Base-by-base conservation (phyloP, 2,797 vertebrate species). In the Nannoperca obscura region DNA sequence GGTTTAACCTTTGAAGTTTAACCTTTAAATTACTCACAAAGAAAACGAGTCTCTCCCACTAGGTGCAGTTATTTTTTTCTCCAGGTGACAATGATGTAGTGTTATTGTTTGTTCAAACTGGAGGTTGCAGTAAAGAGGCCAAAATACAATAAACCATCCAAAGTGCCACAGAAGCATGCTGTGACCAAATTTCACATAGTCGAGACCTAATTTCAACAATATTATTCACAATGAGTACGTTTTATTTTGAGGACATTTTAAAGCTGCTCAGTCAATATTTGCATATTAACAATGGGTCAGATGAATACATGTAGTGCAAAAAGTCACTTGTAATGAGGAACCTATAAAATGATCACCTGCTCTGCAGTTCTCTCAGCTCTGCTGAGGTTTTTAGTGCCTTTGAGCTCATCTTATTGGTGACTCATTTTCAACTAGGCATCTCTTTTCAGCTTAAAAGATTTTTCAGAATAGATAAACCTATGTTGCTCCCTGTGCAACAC, bases 1-100 rank as follows among this genome's bases (percentile, higher is more conserved):
- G 30, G 32, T 68, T 67, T 74, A 71, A 68, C 72, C 62, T 83
- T 83, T 83, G 40, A 78, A 65, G 64, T 69, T 74, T 59, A 69
- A 64, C 63, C 59, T 85, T 74, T 63, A 54, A 69, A 79, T 75
- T 38, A 63, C 60, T 71, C 13, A 15, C 34, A 19, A 42, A 30
- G 47, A 72, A 53, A 65, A 82, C 34, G 0, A 40, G 13, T 58
- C 36, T 50, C n/a, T 53, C 71, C 34, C 40, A 61, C 44, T 17
- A 27, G 67, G 10, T 42, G 46, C 12, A 46, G 60, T 20, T 22
- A 20, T 61, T 42, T 74, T 40, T 63, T 53, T 20, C 27, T 47
- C 34, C 24, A 11, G 22, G 20, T 53, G 38, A 59, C 22, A 55
- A 24, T 36, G 24, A 47, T 53, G 44, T 8, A 57, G 24, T 60